Conservation (phyloP, 2,888 invertebrate genomes). For the Carabus problematicus region DNA sequence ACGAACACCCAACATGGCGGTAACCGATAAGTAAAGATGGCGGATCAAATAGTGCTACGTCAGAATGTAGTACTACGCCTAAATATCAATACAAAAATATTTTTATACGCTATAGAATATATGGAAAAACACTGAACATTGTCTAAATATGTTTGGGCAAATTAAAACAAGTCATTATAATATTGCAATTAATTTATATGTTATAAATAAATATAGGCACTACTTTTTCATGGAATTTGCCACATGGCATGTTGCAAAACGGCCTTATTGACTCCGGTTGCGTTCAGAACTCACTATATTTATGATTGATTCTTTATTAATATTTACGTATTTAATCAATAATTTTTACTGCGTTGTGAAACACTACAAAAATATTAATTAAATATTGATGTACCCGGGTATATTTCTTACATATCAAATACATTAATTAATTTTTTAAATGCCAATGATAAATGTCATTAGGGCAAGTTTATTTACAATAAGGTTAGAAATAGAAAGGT, state of each 20-base stretch:
- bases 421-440: too few species aligned
- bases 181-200: too few species aligned
- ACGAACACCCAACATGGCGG: slow-evolving; percentile 43
- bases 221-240: slow-evolving; percentile 28
- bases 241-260: slow-evolving; percentile 32
- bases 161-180: too few species aligned
- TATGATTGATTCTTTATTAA: slow-evolving; percentile 5
- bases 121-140: too few species aligned
- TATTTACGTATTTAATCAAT: not conserved
- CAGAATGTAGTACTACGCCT: slow-evolving; percentile 29
- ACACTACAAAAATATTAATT: too few species aligned
- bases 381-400: too few species aligned
- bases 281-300: slow-evolving; percentile 20
- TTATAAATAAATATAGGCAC: not conserved
- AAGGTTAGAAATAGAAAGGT: not conserved
- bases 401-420: too few species aligned
- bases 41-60: slow-evolving; percentile 36
- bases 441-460: too few species aligned
- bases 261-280: slow-evolving; percentile 31
- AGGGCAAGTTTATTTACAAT: too few species aligned
- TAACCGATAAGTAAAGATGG: slow-evolving; percentile 39
- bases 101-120: too few species aligned
- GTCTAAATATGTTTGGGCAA: too few species aligned
- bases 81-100: not conserved
- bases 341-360: too few species aligned